These are phyloP conservation scores for Haemorhous mexicanus DNA, from an alignment of 2,113 vertebrate species.

Conservation along the genomic window DNA sequence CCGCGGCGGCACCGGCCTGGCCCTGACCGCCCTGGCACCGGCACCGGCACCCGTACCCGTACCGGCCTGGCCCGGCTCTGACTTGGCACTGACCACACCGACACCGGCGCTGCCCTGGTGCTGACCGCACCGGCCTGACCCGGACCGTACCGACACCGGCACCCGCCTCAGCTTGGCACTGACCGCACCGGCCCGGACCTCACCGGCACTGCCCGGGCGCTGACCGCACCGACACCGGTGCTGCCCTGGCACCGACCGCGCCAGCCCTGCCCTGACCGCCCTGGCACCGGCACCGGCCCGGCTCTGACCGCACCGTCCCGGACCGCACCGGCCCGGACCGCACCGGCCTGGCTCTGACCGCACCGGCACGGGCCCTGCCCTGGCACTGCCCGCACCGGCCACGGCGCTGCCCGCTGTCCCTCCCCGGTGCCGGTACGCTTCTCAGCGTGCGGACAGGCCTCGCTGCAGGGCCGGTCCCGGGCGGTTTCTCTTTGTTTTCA, in stretches of 20 bases:
- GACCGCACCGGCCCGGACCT: too few species aligned
- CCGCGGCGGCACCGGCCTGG: too few species aligned
- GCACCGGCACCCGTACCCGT: too few species aligned
- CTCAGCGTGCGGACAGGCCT: accelerated
- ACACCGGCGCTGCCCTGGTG: too few species aligned
- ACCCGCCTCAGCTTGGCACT: too few species aligned
- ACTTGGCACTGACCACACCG: too few species aligned
- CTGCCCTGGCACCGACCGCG: too few species aligned
- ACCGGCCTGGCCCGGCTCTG: too few species aligned
- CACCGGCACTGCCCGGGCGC: too few species aligned
- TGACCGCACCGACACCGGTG: not conserved
- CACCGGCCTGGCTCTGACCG: not conserved
- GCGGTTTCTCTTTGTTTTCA: accelerated
- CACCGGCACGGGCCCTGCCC: not conserved
- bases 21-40: too few species aligned
- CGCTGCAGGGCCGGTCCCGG: accelerated
- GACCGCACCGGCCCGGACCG: not conserved
- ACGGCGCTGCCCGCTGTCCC: accelerated
- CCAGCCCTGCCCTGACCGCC: not conserved
- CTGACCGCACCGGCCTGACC: not conserved
- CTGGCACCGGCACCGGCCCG: too few species aligned
- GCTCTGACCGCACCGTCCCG: not conserved
- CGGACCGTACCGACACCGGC: not conserved
- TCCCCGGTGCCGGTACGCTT: accelerated
- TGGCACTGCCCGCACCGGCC: not conserved